Evolutionary conservation across 2,888 invertebrate genomes (phyloP).

Genomic region (Acrobasis consociella): DNA sequence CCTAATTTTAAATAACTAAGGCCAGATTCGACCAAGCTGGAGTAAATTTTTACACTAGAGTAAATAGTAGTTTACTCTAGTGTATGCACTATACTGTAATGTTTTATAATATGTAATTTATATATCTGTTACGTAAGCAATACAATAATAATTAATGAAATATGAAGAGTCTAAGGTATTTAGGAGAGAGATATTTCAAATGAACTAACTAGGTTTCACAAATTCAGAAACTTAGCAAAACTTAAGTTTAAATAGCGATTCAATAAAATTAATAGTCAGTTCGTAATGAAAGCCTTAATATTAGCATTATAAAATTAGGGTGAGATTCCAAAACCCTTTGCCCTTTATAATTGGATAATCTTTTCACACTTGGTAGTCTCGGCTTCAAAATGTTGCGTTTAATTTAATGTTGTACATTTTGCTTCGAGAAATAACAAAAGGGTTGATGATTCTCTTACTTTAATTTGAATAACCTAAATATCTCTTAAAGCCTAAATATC

Average conservation of each 20-base stretch:
- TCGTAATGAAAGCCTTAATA: conserved; percentile 29
- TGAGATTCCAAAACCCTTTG: conserved; percentile 40
- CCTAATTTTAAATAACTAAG: no score
- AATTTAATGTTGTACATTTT: conserved; percentile 28
- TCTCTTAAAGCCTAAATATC: no score
- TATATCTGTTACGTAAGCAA: no score
- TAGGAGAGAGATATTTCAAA: no score
- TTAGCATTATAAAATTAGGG: conserved; percentile 38
- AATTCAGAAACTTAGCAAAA: conserved; percentile 3
- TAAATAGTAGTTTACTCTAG: no score
- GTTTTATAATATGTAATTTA: no score
- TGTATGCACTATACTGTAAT: no score
- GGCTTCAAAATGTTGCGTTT: conserved; percentile 13
- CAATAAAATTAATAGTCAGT: conserved; percentile 12
- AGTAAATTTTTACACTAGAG: no score
- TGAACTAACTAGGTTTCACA: not conserved
- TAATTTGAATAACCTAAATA: not conserved
- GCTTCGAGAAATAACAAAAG: conserved; percentile 16
- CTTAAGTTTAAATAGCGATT: conserved; percentile 12
- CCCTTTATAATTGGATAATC: conserved; percentile 46
- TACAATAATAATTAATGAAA: no score
- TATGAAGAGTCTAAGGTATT: no score
- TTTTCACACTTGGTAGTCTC: conserved; percentile 32
- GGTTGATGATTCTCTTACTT: not conserved
- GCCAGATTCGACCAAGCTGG: no score